A percentile compares a stretch with the other conserved stretches of the same genome.
Conservation (phyloP, 1,140 invertebrate genomes). For the Melanaphis sacchari region DNA sequence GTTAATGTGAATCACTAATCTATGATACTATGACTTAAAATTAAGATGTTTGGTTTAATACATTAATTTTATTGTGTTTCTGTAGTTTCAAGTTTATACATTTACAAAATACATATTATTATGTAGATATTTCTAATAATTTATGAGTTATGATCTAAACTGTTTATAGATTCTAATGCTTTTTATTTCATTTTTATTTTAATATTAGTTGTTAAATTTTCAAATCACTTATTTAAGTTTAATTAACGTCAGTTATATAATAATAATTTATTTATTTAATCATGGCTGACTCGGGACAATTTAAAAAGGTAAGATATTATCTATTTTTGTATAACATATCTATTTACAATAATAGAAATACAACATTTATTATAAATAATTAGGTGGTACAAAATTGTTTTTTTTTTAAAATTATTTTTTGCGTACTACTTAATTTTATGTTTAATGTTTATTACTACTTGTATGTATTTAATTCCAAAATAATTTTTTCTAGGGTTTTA, state of each 20-base stretch:
- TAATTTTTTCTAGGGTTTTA: not conserved
- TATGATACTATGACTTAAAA: too few relatives aligned
- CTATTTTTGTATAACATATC: not conserved
- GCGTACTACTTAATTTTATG: not conserved
- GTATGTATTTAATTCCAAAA: not conserved
- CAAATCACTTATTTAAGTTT: slow-evolving; percentile 16
- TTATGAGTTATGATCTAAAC: not conserved
- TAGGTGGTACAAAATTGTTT: not conserved
- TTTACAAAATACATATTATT: not conserved
- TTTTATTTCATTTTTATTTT: not conserved
- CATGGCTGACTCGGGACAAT: slow-evolving; percentile 52
- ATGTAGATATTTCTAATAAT: not conserved
- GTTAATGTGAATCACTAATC: too few relatives aligned
- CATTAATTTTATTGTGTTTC: not conserved
- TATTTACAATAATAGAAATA: not conserved
- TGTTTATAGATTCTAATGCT: not conserved
- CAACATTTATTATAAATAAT: not conserved
- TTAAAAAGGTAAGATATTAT: slow-evolving; percentile 45
- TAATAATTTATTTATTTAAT: slow-evolving; percentile 21
- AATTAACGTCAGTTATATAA: not conserved
- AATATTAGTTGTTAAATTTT: not conserved
- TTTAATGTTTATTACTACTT: not conserved
- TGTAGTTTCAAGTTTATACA: not conserved
- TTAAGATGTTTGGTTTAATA: not conserved
- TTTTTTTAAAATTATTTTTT: not conserved